Conservation (phyloP, 2,797 vertebrate species). For the Typhlichthys eigenmanni region DNA sequence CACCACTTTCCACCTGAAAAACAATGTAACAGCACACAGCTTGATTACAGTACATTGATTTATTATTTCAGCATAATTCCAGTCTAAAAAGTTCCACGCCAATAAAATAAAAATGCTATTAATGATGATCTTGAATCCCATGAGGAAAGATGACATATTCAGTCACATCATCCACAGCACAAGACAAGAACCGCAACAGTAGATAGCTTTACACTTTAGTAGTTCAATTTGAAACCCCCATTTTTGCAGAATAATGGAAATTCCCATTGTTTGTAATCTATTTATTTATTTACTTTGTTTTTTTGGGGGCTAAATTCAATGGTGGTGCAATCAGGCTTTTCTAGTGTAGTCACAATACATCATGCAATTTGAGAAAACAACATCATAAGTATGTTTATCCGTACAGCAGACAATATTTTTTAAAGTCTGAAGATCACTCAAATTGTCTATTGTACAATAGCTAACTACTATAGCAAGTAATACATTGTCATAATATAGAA, state of each 20-base stretch:
- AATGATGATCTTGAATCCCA: conserved; percentile 17
- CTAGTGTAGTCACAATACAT: conserved; percentile 5
- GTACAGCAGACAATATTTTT: conserved; percentile 18
- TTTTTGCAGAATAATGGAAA: too few species aligned
- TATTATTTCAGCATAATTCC: conserved; percentile 48
- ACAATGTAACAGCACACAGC: conserved; percentile 55
- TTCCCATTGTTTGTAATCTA: too few species aligned
- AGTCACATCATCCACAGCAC: conserved; percentile 50
- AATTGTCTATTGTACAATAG: conserved; percentile 16
- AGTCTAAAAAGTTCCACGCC: conserved; percentile 40
- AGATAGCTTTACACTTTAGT: too few species aligned
- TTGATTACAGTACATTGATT: conserved; percentile 45
- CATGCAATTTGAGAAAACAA: conserved; percentile 14
- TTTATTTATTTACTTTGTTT: too few species aligned
- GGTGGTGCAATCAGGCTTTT: not conserved
- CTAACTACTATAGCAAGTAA: not conserved
- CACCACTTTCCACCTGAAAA: conserved; percentile 78
- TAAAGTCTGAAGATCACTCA: conserved; percentile 37
- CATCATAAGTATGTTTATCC: conserved; percentile 13
- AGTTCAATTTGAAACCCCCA: too few species aligned
- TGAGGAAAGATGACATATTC: conserved; percentile 38
- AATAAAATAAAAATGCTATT: conserved; percentile 66
- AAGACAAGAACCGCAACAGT: conserved; percentile 1
- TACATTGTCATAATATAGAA: too few species aligned
- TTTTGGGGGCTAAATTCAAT: too few species aligned